Conservation (phyloP, 2,797 vertebrate species). For the Pangasius larnaudii region DNA sequence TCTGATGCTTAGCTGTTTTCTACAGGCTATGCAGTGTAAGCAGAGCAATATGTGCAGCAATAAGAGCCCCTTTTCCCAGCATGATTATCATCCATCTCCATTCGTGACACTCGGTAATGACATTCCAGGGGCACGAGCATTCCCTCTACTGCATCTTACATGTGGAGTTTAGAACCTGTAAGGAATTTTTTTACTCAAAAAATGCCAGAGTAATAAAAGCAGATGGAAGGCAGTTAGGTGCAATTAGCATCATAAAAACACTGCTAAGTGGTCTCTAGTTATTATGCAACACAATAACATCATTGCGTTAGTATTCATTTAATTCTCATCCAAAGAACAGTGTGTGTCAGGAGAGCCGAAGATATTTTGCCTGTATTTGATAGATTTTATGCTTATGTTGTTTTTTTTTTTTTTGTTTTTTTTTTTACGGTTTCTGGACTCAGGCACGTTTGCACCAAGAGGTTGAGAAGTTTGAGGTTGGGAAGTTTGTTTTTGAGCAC, state of each 20-base stretch:
- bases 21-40: background rate
- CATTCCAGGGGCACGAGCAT: constrained; percentile 8
- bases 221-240: background rate
- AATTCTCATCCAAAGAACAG: background rate
- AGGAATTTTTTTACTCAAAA: background rate
- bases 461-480: background rate
- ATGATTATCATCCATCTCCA: constrained; percentile 37
- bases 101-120: constrained; percentile 18
- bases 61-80: constrained; percentile 19
- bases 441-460: background rate
- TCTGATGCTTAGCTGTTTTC: background rate
- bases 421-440: background rate
- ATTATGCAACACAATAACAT: background rate
- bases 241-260: background rate
- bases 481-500: background rate
- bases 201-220: background rate
- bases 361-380: background rate
- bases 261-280: background rate
- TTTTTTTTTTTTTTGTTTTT: background rate
- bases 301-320: background rate
- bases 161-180: background rate
- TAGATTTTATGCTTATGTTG: background rate
- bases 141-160: background rate
- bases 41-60: background rate
- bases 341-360: background rate